Evolutionary conservation across 1,140 invertebrate genomes (phyloP).

Genomic region (Callitettix versicolor): DNA sequence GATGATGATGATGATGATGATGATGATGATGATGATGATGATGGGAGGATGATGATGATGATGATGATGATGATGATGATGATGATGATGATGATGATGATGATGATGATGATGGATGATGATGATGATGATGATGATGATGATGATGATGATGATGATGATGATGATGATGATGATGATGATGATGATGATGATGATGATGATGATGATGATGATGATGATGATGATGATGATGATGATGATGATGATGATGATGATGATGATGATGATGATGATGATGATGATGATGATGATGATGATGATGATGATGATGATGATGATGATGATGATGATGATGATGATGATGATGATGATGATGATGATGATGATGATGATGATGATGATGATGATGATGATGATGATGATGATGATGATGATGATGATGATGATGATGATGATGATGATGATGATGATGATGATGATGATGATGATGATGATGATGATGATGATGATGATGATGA

Average conservation of each 20-base stretch:
- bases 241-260: slow-evolving; percentile 1
- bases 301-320: slow-evolving; percentile 6
- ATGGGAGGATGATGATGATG: neutral
- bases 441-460: neutral
- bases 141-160: neutral
- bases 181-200: slow-evolving; percentile 4
- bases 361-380: neutral
- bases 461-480: neutral
- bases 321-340: neutral
- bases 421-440: neutral
- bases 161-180: neutral
- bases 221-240: slow-evolving; percentile 2
- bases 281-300: slow-evolving; percentile 7
- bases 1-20: neutral
- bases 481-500: neutral
- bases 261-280: neutral
- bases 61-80: neutral
- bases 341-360: slow-evolving; percentile 6
- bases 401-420: neutral
- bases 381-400: slow-evolving; percentile 1
- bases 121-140: slow-evolving; percentile 3
- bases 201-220: slow-evolving; percentile 1
- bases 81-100: slow-evolving; percentile 1
- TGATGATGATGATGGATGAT: too few species aligned
- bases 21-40: slow-evolving; percentile 1